phyloP scores from a whole-genome alignment of 2,888 invertebrate genomes.

The Cylindroiulus punctatus region DNA sequence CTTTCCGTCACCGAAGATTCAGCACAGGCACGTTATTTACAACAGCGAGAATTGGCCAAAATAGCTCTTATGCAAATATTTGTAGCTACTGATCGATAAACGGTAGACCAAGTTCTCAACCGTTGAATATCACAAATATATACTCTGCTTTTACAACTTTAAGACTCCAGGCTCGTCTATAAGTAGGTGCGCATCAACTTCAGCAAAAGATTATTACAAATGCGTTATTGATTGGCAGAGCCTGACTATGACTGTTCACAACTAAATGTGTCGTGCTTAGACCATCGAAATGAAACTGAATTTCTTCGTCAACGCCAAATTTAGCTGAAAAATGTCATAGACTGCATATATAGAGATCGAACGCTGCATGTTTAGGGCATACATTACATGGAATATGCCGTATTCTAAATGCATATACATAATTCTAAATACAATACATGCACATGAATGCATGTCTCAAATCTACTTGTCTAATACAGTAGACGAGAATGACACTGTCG shows the following conservation, averaged over 20 bases:
- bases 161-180: neutral
- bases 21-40: neutral
- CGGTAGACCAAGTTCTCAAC: neutral
- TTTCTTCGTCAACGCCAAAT: too few species aligned
- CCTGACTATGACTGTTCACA: neutral
- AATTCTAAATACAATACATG: too few species aligned
- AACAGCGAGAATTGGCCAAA: neutral
- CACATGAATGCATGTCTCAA: too few species aligned
- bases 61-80: conserved; percentile 3
- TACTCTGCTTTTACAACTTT: neutral
- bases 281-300: neutral
- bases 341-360: too few species aligned
- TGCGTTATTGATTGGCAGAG: neutral
- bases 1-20: neutral
- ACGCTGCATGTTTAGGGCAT: too few species aligned
- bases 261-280: neutral
- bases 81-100: neutral
- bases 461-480: too few species aligned
- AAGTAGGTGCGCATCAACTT: neutral
- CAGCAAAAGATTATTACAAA: neutral
- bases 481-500: too few species aligned
- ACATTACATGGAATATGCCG: too few species aligned
- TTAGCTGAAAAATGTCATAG: too few species aligned
- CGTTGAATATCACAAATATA: neutral
- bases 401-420: too few species aligned